phyloP scores from a whole-genome alignment of 2,797 vertebrate genomes.

The Clarias laeviceps region DNA sequence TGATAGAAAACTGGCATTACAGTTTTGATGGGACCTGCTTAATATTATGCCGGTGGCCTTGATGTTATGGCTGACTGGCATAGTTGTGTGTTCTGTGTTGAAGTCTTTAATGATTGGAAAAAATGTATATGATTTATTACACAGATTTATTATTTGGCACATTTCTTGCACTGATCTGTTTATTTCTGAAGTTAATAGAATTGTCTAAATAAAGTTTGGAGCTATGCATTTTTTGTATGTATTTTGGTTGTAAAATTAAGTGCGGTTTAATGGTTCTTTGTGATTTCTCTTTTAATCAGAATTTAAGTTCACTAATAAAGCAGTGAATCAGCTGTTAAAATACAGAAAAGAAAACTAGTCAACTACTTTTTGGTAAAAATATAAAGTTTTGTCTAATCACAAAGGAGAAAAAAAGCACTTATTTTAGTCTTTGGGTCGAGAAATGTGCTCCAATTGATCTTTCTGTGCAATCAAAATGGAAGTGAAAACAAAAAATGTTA shows the following conservation, averaged over 20 bases:
- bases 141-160: slow-evolving; percentile 14
- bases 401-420: not conserved
- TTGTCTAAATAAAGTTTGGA: not conserved
- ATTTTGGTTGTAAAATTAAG: not conserved
- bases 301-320: not conserved
- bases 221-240: not conserved
- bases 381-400: not conserved
- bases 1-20: too few relatives aligned
- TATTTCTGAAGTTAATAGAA: not conserved
- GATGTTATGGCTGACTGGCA: too few relatives aligned
- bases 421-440: not conserved
- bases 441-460: too few relatives aligned
- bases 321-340: not conserved
- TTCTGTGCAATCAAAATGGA: slow-evolving; percentile 6
- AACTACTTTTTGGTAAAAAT: not conserved
- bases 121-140: not conserved
- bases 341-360: not conserved
- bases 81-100: not conserved
- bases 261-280: not conserved
- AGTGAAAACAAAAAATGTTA: not conserved
- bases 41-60: too few relatives aligned
- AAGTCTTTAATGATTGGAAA: not conserved
- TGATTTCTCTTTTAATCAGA: not conserved
- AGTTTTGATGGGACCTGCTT: too few relatives aligned
- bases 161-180: slow-evolving; percentile 14